phyloP scores from a whole-genome alignment of 2,797 vertebrate species.

The Knipowitschia caucasica region DNA sequence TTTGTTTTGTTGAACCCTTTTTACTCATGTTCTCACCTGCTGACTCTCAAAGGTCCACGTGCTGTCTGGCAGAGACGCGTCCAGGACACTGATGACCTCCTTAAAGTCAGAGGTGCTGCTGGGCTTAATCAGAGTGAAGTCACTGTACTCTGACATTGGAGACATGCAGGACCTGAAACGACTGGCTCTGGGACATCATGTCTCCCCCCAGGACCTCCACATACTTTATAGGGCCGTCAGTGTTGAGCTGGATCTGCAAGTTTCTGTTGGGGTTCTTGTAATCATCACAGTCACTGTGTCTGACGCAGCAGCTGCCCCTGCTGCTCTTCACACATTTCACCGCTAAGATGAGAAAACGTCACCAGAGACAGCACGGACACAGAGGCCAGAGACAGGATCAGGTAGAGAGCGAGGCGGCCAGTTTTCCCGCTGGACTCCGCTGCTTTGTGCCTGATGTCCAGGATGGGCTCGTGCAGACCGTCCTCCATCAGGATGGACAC shows the following conservation, averaged over 20 bases:
- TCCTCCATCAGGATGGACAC: constrained; percentile 53
- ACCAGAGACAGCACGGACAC: constrained; percentile 54
- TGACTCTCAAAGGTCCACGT: constrained; percentile 54
- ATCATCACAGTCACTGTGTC: constrained; percentile 33
- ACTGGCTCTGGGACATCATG: constrained; percentile 62
- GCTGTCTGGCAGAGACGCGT: constrained; percentile 57
- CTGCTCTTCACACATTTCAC: constrained; percentile 52
- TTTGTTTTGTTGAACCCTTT: too few relatives aligned
- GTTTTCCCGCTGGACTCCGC: constrained; percentile 36
- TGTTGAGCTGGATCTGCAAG: constrained; percentile 64
- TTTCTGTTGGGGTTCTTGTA: constrained; percentile 64
- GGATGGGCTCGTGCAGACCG: constrained; percentile 47
- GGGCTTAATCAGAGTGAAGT: constrained; percentile 61
- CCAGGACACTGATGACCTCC: constrained; percentile 52
- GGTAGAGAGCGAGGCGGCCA: constrained; percentile 50
- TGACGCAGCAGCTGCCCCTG: constrained; percentile 47
- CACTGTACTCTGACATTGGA: constrained; percentile 64
- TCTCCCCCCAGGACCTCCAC: constrained; percentile 63
- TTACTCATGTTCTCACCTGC: constrained; percentile 47
- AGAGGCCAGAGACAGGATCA: constrained; percentile 55
- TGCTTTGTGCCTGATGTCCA: constrained; percentile 38
- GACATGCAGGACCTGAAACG: constrained; percentile 62
- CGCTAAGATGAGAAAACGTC: constrained; percentile 53
- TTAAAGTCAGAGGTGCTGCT: constrained; percentile 59
- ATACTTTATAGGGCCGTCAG: constrained; percentile 67